Evolutionary conservation across 2,113 vertebrate genomes (phyloP), one percentile per base, ranked within the genome.

Genomic region (Pollimyrus isidori): DNA sequence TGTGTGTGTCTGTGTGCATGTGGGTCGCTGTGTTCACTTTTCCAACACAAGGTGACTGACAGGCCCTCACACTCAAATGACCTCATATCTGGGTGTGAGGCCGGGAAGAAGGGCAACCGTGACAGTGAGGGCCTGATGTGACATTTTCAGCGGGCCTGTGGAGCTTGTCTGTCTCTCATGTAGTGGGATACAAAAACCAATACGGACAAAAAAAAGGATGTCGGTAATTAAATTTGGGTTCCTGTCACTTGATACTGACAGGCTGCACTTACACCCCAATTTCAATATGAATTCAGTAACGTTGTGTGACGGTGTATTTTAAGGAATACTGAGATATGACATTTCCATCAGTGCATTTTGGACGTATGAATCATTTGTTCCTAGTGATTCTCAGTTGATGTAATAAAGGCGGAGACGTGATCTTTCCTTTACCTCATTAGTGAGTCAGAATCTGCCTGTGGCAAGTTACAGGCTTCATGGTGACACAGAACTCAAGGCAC

Each of bases 321-420:
- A n/a, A 85, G n/a, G 21, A 48, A 49, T 26, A 49, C n/a, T 85
- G 48, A 50, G 4, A 85, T 85, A 11, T 85, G 83, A 85, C 46
- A 85, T 85, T 49, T 86, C 45, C 45, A 30, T 50, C 83, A 86
- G 11, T 50, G 45, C 83, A 26, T 86, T 86, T 86, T 49, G 45
- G 83, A 86, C 11, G 7, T 86, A 49, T 86, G 45, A 86, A 50
- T 86, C 83, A 86, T 86, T 50, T 49, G 83, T 86, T 86, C 83
- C 48, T 86, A 49, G 83, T 86, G 83, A 49, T 86, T 86, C 83
- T 50, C 83, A 86, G 83, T 48, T 46, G 45, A 26, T 86, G 83
- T 86, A 26, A 50, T 50, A n/a, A 86, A 49, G 83, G 83, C 50
- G 83, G 83, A 46, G 83, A 86, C 6, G 11, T 50, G 83, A 13